Evolutionary conservation across 1,140 invertebrate species (phyloP).

Genomic region (Monomorium pharaonis): DNA sequence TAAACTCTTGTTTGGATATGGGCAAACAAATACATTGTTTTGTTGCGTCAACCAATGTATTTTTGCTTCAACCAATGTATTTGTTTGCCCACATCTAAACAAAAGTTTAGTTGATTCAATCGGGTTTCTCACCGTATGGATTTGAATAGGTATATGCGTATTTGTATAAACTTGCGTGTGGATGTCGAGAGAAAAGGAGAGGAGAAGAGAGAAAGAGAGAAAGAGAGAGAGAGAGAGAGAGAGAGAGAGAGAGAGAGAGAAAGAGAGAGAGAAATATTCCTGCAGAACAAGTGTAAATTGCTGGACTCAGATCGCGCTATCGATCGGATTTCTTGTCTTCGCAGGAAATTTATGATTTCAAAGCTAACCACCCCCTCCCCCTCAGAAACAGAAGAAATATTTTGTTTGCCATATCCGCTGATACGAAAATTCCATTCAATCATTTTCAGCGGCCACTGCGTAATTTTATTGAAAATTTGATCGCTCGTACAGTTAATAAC

Average conservation of each 20-base stretch:
- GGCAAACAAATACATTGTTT: too few species aligned
- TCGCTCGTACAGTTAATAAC: slow-evolving; percentile 26
- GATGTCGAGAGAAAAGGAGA: neutral
- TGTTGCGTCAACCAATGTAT: too few species aligned
- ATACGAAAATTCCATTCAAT: neutral
- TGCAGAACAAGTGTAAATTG: slow-evolving; percentile 59
- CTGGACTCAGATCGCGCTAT: neutral
- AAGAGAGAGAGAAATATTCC: slow-evolving; percentile 30
- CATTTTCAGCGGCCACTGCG: neutral
- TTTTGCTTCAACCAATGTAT: too few species aligned
- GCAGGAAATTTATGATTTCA: slow-evolving; percentile 50
- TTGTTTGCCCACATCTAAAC: too few species aligned
- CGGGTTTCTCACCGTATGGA: too few species aligned
- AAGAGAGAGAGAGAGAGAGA: too few species aligned
- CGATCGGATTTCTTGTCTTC: slow-evolving; percentile 36
- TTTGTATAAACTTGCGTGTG: neutral
- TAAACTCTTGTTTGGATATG: too few species aligned
- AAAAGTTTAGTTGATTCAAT: too few species aligned
- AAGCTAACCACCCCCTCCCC: neutral
- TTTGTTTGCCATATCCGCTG: neutral
- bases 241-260: too few species aligned
- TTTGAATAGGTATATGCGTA: too few species aligned
- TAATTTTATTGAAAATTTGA: slow-evolving; percentile 41
- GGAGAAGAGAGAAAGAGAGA: too few species aligned
- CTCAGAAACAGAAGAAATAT: slow-evolving; percentile 20